Evolutionary conservation across 2,888 invertebrate genomes (phyloP).

Genomic region (Meganola albula): DNA sequence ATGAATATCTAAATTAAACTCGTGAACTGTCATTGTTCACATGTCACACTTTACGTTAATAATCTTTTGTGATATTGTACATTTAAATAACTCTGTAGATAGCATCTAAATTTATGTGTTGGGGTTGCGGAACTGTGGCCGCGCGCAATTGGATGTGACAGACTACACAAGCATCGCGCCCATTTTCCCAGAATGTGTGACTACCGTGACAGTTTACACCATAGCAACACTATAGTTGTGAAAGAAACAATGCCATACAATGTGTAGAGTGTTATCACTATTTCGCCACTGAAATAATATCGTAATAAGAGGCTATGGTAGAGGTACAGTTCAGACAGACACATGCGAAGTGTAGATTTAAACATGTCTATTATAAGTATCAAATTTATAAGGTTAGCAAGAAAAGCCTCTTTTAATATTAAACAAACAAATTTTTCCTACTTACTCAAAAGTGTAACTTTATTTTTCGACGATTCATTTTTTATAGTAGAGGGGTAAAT

Average conservation of each 20-base stretch:
- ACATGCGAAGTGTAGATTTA: slow-evolving; percentile 32
- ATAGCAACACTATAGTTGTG: too few relatives aligned
- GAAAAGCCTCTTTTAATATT: slow-evolving; percentile 18
- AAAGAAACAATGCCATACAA: too few relatives aligned
- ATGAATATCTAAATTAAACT: slow-evolving; percentile 32
- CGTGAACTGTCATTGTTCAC: slow-evolving; percentile 29
- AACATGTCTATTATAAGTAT: slow-evolving; percentile 38
- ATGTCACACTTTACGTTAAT: slow-evolving; percentile 32
- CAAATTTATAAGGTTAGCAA: slow-evolving; percentile 26
- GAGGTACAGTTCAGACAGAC: slow-evolving; percentile 36
- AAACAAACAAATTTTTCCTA: too few relatives aligned
- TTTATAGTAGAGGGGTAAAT: too few relatives aligned
- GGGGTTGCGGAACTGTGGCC: slow-evolving; percentile 42
- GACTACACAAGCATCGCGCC: slow-evolving; percentile 39
- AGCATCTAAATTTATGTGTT: slow-evolving; percentile 56
- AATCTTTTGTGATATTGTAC: slow-evolving; percentile 42
- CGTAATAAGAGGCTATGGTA: too few relatives aligned
- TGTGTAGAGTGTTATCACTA: too few relatives aligned
- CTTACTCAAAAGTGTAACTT: too few relatives aligned
- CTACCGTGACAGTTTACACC: too few relatives aligned
- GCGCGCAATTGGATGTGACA: slow-evolving; percentile 55
- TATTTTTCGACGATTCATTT: too few relatives aligned
- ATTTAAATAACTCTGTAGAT: slow-evolving; percentile 50
- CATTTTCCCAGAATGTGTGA: slow-evolving; percentile 45
- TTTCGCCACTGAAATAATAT: too few relatives aligned